Evolutionary conservation across 2,888 invertebrate species (phyloP), one percentile per base, ranked within the genome.

Genomic region (Hypomecis atomaria): DNA sequence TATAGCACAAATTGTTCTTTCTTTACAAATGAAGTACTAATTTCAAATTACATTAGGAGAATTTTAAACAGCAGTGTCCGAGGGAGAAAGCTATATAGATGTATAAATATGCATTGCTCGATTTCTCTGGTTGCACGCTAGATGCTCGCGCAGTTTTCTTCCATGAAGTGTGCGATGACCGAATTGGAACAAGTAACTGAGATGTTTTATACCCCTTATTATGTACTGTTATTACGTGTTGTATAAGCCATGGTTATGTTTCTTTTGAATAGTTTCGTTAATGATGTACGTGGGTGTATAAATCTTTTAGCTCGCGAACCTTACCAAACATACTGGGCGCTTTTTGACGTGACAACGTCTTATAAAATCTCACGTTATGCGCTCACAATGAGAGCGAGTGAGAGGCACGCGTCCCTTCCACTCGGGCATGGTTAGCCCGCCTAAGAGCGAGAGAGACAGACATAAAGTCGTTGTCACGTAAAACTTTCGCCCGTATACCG

Each of bases 121-220:
- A 86, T 90, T 90, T 90, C 90, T 86, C 90, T 78, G 71, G 58
- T 53, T 74, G 85, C 90, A 90, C 90, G 90, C 89, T 76, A 87
- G 65, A 68, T 57, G 73, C 72, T 53, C 62, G 71, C 70, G 75
- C 71, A 66, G 61, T 83, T 82, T 81, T 81, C 81, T 79, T 79
- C 74, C 69, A 76, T 73, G 79, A 79, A 80, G 65, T 73, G 60
- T 60, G 70, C 69, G 67, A 61, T 72, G 72, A 57, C 73, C 71
- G 69, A 70, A 72, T 69, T 71, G 64, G 65, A 60, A 59, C 67
- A 72, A 72, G 64, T 60, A 57, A 3, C 57, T 9, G 33, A 65
- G 57, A 62, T 67, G 49, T 49, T 63, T 52, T 52, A 62, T 52
- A 10, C 40, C 44, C 11, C 42, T 58, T 47, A 62, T 67, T 65